phyloP scores from a whole-genome alignment of 2,888 invertebrate species.

The Lissocephala sabroskyi region DNA sequence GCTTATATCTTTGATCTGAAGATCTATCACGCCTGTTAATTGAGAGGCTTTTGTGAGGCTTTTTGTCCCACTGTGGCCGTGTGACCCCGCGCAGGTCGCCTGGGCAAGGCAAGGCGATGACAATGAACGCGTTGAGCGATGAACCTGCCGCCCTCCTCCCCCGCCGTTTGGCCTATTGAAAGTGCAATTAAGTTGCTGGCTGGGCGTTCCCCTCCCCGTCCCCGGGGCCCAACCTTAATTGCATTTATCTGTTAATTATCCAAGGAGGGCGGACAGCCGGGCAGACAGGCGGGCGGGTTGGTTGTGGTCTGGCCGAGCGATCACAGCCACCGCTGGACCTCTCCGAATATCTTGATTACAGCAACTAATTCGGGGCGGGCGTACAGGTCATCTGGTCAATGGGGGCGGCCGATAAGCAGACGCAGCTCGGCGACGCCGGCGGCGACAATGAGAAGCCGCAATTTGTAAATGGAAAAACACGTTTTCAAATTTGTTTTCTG shows the following conservation, averaged over 20 bases:
- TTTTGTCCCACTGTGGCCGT: too few species aligned
- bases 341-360: too few species aligned
- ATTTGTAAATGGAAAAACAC: not conserved
- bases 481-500: not conserved
- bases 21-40: too few species aligned
- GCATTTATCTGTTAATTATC: constrained; percentile 61
- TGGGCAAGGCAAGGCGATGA: not conserved
- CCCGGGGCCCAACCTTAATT: constrained; percentile 36
- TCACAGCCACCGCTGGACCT: too few species aligned
- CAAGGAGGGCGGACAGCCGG: too few species aligned
- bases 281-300: too few species aligned
- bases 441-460: not conserved
- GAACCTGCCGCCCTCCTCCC: too few species aligned
- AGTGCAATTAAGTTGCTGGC: constrained; percentile 43
- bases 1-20: too few species aligned
- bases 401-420: constrained; percentile 15
- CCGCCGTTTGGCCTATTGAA: too few species aligned
- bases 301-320: constrained; percentile 10
- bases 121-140: constrained; percentile 27
- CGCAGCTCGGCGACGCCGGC: not conserved
- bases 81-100: too few species aligned
- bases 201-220: not conserved
- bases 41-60: too few species aligned
- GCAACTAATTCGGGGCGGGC: too few species aligned
- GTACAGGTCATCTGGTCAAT: constrained; percentile 5